phyloP scores from a whole-genome alignment of 2,888 invertebrate species.

The Yponomeuta sedellus region DNA sequence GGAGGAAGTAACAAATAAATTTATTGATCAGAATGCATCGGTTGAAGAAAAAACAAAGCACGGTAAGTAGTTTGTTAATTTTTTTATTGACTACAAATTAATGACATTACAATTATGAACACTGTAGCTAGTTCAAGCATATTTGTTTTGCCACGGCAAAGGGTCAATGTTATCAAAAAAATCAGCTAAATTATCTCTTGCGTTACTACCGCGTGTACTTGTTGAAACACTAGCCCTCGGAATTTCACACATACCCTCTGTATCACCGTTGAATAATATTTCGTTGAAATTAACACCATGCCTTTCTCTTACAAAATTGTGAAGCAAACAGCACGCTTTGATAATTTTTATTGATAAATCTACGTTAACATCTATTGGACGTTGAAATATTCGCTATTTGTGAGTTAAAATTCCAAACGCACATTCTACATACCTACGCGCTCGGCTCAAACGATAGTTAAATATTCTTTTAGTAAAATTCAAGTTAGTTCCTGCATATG shows the following conservation, averaged over 20 bases:
- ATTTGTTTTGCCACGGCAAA: slow-evolving; percentile 19
- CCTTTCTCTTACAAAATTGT: slow-evolving; percentile 18
- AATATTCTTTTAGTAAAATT: slow-evolving; percentile 20
- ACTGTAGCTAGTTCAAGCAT: slow-evolving; percentile 19
- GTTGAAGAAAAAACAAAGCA: slow-evolving; percentile 17
- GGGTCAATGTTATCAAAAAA: slow-evolving; percentile 19
- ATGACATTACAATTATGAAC: slow-evolving; percentile 19
- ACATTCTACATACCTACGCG: slow-evolving; percentile 20
- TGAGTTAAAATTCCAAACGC: slow-evolving; percentile 19
- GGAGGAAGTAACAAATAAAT: slow-evolving; percentile 20
- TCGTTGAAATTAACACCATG: slow-evolving; percentile 18
- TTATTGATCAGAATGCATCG: slow-evolving; percentile 17
- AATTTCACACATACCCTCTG: slow-evolving; percentile 19
- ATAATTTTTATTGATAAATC: slow-evolving; percentile 17
- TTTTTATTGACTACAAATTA: slow-evolving; percentile 19
- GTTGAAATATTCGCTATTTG: slow-evolving; percentile 21
- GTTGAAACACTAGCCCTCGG: slow-evolving; percentile 14
- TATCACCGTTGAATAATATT: slow-evolving; percentile 19
- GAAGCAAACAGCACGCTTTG: slow-evolving; percentile 17
- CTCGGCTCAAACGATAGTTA: slow-evolving; percentile 20
- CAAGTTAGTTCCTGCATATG: slow-evolving; percentile 18
- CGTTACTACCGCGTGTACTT: slow-evolving; percentile 18
- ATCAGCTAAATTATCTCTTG: slow-evolving; percentile 19
- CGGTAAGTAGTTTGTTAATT: slow-evolving; percentile 14
- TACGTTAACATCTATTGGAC: slow-evolving; percentile 17